Evolutionary conservation across 2,888 invertebrate species (phyloP).

Genomic region (Drosophila borealis): DNA sequence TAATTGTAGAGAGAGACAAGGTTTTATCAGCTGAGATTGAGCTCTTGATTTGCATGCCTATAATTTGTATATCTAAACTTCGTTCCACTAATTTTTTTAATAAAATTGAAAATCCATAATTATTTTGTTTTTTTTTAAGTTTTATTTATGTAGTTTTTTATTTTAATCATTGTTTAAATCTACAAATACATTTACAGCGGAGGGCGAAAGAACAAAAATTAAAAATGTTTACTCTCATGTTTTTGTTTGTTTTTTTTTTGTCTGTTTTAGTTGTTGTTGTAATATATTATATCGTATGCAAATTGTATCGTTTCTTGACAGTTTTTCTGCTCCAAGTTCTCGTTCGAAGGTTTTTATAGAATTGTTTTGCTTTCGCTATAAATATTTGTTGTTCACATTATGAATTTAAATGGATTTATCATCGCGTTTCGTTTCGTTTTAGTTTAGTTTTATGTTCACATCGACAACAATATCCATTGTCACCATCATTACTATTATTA

Average conservation of each 20-base stretch:
- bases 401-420: slow-evolving; percentile 43
- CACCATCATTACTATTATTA: slow-evolving; percentile 54
- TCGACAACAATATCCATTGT: slow-evolving; percentile 67
- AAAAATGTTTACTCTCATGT: slow-evolving; percentile 79
- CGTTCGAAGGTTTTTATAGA: slow-evolving; percentile 69
- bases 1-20: too few relatives aligned
- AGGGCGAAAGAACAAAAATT: slow-evolving; percentile 85
- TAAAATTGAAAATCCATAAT: neutral
- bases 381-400: slow-evolving; percentile 69
- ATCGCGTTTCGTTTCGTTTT: slow-evolving; percentile 30
- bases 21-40: too few relatives aligned
- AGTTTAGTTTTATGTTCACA: slow-evolving; percentile 65
- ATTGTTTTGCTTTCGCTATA: slow-evolving; percentile 65
- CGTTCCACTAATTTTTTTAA: too few relatives aligned
- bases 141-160: slow-evolving; percentile 82
- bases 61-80: too few relatives aligned
- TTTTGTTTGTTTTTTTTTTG: slow-evolving; percentile 63
- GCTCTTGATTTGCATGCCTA: too few relatives aligned
- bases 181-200: slow-evolving; percentile 85
- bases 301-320: slow-evolving; percentile 52
- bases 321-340: slow-evolving; percentile 43
- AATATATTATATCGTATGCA: slow-evolving; percentile 59
- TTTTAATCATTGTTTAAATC: slow-evolving; percentile 84
- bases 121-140: slow-evolving; percentile 54
- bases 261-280: slow-evolving; percentile 65